phyloP scores from a whole-genome alignment of 2,888 invertebrate species.

The Hypomecis punctinalis region DNA sequence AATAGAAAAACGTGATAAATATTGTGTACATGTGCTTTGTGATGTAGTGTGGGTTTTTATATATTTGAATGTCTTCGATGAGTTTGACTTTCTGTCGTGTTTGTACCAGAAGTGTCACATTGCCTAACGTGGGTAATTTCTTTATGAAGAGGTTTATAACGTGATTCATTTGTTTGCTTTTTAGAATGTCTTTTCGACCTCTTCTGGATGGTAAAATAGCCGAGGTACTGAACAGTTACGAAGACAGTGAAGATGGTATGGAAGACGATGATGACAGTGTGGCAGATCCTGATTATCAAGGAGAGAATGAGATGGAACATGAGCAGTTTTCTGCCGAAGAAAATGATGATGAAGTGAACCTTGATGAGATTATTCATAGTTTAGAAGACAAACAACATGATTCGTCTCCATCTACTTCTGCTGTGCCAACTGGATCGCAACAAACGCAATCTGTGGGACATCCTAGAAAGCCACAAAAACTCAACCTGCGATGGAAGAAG shows the following conservation, averaged over 20 bases:
- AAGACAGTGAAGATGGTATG: conserved; percentile 6
- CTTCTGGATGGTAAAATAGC: no score
- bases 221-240: background rate
- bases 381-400: background rate
- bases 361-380: background rate
- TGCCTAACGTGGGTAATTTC: conserved; percentile 12
- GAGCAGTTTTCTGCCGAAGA: conserved; percentile 9
- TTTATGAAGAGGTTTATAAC: background rate
- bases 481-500: conserved; percentile 6
- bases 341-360: background rate
- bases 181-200: no score
- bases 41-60: no score
- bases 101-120: conserved; percentile 23
- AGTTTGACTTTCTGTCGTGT: no score
- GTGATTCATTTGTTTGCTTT: background rate
- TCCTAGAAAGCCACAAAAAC: conserved; percentile 6
- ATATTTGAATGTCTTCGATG: no score
- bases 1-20: no score
- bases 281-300: conserved; percentile 13
- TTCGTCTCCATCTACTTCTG: background rate
- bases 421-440: background rate
- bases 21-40: no score
- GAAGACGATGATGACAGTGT: conserved; percentile 4
- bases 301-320: no score
- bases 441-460: background rate